Conservation (phyloP, 92 coral and sea anemone species). For the Plumapathes pennacea region DNA sequence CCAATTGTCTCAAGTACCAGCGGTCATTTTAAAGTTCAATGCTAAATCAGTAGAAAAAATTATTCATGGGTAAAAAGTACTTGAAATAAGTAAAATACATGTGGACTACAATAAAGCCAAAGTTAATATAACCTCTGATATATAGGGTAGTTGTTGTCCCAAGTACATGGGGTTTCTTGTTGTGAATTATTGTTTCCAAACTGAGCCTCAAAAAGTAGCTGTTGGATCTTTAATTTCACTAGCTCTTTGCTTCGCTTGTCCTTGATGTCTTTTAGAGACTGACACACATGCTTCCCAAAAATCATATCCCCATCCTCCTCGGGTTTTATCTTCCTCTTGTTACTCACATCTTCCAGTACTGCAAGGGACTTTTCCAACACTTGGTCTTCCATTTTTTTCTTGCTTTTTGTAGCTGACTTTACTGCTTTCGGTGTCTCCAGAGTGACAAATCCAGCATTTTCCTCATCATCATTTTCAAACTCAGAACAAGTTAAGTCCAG, state of each 20-base stretch:
- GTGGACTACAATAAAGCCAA: no score
- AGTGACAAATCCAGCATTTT: neutral
- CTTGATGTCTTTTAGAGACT: conserved; percentile 49
- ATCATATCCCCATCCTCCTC: conserved; percentile 50
- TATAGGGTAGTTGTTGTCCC: no score
- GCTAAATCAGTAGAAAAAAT: no score
- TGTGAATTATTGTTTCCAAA: conserved; percentile 26
- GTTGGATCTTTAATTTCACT: conserved; percentile 53
- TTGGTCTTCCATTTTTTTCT: conserved; percentile 13
- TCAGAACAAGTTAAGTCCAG: conserved; percentile 2
- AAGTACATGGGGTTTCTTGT: no score
- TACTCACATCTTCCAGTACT: conserved; percentile 32
- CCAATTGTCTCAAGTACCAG: no score
- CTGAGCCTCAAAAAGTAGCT: conserved; percentile 61
- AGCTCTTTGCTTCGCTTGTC: conserved; percentile 35
- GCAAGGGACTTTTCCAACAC: conserved; percentile 34
- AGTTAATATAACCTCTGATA: no score
- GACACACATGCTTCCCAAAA: conserved; percentile 63
- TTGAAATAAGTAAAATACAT: no score
- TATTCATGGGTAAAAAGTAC: no score
- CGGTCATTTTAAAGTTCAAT: no score
- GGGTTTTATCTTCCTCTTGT: conserved; percentile 8
- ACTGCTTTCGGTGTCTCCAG: conserved; percentile 5
- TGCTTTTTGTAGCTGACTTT: conserved; percentile 12
- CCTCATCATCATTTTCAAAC: conserved; percentile 10